Percentiles rank a stretch among this genome's conserved stretches.
These are phyloP conservation scores for Eumacrocentrus americanus DNA, from an alignment of 2,888 invertebrate species.

Conservation along the genomic window DNA sequence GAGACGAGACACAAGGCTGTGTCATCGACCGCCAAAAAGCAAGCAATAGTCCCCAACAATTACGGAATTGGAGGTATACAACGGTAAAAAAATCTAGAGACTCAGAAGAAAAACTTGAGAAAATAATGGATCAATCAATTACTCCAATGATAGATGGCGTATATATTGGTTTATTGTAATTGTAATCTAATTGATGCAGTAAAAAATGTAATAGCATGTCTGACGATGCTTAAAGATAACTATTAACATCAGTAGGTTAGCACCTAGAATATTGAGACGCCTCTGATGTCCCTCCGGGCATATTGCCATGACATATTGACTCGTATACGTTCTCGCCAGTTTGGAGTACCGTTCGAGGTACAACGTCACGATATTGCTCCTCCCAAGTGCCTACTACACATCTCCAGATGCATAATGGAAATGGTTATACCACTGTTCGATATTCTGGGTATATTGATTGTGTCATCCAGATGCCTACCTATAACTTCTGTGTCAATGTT, in stretches of 20 bases:
- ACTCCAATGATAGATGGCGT: too few species aligned
- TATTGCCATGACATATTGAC: conserved; percentile 18
- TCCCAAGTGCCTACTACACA: conserved; percentile 23
- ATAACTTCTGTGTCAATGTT: too few species aligned
- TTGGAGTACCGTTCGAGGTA: conserved; percentile 31
- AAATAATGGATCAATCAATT: too few species aligned
- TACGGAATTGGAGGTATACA: neutral
- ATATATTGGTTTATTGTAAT: too few species aligned
- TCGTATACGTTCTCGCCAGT: conserved; percentile 22
- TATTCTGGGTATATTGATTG: too few species aligned
- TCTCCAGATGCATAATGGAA: conserved; percentile 15
- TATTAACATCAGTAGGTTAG: neutral
- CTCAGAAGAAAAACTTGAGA: too few species aligned
- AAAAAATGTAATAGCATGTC: too few species aligned
- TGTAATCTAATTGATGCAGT: too few species aligned
- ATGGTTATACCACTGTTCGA: neutral
- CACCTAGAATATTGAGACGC: neutral
- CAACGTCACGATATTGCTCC: conserved; percentile 3
- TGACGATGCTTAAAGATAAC: neutral
- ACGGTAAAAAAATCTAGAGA: neutral
- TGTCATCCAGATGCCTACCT: too few species aligned
- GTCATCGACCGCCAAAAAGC: conserved; percentile 39
- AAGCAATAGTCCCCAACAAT: neutral
- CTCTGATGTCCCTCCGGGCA: neutral
- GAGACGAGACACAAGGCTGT: conserved; percentile 36